These are phyloP conservation scores for Sipha maydis DNA, from an alignment of 2,888 invertebrate genomes.

Conservation along the genomic window DNA sequence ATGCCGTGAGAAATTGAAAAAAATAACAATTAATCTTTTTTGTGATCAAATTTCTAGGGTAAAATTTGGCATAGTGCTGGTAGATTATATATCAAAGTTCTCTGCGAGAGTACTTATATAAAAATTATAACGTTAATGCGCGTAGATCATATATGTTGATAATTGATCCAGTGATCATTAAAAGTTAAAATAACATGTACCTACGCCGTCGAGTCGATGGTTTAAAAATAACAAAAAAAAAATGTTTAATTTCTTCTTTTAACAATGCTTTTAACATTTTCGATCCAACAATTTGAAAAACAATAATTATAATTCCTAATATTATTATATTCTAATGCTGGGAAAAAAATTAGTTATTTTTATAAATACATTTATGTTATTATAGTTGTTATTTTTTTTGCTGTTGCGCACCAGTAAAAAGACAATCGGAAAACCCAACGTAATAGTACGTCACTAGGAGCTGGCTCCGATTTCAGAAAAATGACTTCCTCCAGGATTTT, in stretches of 20 bases:
- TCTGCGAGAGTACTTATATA: neutral
- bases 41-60: neutral
- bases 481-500: too few species aligned
- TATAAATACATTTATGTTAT: neutral
- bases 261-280: too few species aligned
- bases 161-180: neutral
- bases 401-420: neutral
- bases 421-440: neutral
- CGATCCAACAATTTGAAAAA: too few species aligned
- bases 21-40: slow-evolving; percentile 8
- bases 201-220: neutral
- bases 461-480: too few species aligned
- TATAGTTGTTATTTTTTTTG: neutral
- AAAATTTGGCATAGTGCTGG: neutral
- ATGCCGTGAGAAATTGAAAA: neutral
- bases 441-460: too few species aligned
- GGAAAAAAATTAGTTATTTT: too few species aligned
- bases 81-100: neutral
- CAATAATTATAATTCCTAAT: too few species aligned
- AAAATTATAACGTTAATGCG: neutral
- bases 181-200: neutral
- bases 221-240: too few species aligned
- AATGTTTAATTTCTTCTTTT: too few species aligned
- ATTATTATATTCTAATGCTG: too few species aligned
- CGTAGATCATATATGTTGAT: neutral